These are phyloP conservation scores for Dioctria rufipes DNA, from an alignment of 2,888 invertebrate species.

Conservation along the genomic window DNA sequence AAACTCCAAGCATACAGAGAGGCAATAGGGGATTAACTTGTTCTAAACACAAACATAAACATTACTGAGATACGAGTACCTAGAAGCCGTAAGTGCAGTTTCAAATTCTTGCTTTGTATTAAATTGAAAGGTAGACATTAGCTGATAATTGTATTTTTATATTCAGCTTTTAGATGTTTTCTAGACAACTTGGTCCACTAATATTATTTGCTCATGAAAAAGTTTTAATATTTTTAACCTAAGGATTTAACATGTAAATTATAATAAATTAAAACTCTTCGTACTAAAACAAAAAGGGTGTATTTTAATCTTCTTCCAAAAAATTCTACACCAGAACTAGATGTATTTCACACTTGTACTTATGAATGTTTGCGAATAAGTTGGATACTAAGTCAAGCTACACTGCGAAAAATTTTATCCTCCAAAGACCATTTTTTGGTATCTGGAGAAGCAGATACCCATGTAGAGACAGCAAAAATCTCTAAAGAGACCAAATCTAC, in stretches of 20 bases:
- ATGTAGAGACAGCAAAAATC: too few relatives aligned
- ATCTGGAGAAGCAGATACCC: too few relatives aligned
- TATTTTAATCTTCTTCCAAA: too few relatives aligned
- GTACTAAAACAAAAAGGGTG: neutral
- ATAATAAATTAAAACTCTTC: neutral
- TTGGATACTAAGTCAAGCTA: too few relatives aligned
- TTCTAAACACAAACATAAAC: too few relatives aligned
- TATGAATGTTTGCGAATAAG: too few relatives aligned
- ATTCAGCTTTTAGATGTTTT: neutral
- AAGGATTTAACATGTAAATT: neutral
- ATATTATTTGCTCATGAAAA: neutral
- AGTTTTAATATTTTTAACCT: neutral
- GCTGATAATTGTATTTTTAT: neutral
- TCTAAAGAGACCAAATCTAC: too few relatives aligned
- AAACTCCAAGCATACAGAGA: slow-evolving; percentile 50
- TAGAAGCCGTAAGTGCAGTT: neutral
- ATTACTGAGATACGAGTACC: too few relatives aligned
- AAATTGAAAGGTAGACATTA: neutral
- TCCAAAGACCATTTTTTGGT: too few relatives aligned
- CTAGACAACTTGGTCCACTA: neutral
- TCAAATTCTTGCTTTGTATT: neutral
- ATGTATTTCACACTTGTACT: too few relatives aligned
- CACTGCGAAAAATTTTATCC: too few relatives aligned
- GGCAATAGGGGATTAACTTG: neutral
- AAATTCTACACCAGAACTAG: too few relatives aligned